A percentile compares a stretch with the other conserved stretches of the same genome.
phyloP scores from a whole-genome alignment of 2,797 vertebrate species.

The Limosa lapponica region DNA sequence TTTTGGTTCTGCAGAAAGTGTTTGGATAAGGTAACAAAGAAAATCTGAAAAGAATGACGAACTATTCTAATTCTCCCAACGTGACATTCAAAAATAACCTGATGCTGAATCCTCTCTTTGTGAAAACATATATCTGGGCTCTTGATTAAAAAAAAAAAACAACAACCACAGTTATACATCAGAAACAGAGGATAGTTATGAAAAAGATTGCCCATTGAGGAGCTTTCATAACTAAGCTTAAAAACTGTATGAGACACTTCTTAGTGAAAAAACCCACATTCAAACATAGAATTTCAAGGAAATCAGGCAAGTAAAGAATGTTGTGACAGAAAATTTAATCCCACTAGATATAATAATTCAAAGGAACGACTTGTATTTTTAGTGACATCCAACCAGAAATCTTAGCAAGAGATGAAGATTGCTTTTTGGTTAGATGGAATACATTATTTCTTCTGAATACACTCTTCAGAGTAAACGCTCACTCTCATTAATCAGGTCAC shows the following conservation, averaged over 20 bases:
- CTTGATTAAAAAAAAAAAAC: not conserved
- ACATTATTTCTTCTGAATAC: not conserved
- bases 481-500: not conserved
- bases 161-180: not conserved
- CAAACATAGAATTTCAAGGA: not conserved
- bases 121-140: not conserved
- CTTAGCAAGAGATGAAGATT: not conserved
- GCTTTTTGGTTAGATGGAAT: not conserved
- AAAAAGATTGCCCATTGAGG: not conserved
- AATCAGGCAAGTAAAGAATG: conserved; percentile 24
- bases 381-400: conserved; percentile 6
- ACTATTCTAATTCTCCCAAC: not conserved
- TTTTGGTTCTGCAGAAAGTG: not conserved
- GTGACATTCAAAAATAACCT: conserved; percentile 1
- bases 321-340: conserved; percentile 14
- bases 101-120: not conserved
- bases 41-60: conserved; percentile 5
- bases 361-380: conserved; percentile 13
- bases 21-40: conserved; percentile 1
- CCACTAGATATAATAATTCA: not conserved
- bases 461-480: not conserved
- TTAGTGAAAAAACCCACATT: not conserved
- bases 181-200: not conserved
- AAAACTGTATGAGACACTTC: not conserved
- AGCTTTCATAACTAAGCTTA: not conserved